Evolutionary conservation across 2,113 vertebrate genomes (phyloP).

Genomic region (Vombatus ursinus): DNA sequence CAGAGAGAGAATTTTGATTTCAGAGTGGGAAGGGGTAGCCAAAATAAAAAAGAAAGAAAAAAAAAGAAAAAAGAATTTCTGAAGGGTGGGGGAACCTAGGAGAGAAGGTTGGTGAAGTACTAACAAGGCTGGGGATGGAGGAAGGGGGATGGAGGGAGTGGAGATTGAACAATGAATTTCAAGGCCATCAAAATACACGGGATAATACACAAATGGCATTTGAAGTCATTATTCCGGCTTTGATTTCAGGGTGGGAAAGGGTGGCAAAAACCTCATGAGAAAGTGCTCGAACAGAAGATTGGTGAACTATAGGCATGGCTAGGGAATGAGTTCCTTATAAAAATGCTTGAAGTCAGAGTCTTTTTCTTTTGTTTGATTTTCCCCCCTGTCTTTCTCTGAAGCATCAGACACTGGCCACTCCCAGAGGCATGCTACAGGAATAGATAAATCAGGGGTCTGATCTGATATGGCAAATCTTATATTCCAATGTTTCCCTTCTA

Average conservation of each 20-base stretch:
- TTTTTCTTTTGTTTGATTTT: constrained; percentile 58
- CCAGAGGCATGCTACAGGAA: constrained; percentile 63
- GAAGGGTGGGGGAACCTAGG: not conserved
- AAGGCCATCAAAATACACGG: constrained; percentile 44
- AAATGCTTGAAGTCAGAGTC: constrained; percentile 53
- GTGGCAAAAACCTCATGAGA: not conserved
- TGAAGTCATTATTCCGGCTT: constrained; percentile 53
- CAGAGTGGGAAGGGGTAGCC: not conserved
- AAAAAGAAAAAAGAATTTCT: not conserved
- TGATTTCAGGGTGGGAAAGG: constrained; percentile 1
- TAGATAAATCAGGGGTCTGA: constrained; percentile 62
- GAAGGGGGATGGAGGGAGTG: not conserved
- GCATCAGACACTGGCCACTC: constrained; percentile 54
- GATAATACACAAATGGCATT: constrained; percentile 51
- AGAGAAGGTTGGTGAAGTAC: not conserved
- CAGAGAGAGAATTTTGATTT: not conserved
- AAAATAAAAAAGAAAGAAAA: not conserved
- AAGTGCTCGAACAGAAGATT: constrained; percentile 28
- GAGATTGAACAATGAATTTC: not conserved
- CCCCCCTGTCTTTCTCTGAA: not conserved
- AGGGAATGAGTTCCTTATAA: constrained; percentile 42
- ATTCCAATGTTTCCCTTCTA: constrained; percentile 54
- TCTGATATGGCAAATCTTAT: constrained; percentile 66
- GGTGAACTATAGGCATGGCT: constrained; percentile 16
- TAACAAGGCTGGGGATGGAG: not conserved